phyloP scores from a whole-genome alignment of 2,888 invertebrate species.

The Glyphotaelius pellucidus region DNA sequence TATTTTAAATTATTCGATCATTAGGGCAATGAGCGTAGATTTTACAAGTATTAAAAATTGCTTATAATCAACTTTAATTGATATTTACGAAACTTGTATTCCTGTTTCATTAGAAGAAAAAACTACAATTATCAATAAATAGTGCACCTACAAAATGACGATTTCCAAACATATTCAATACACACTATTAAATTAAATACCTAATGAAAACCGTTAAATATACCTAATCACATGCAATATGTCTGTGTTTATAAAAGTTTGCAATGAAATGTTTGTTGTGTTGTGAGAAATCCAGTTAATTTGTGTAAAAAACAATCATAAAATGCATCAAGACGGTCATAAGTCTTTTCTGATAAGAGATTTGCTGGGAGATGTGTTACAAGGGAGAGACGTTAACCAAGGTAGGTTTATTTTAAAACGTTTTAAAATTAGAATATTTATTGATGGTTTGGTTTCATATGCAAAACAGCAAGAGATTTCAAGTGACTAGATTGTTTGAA shows the following conservation, averaged over 20 bases:
- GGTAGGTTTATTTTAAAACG: neutral
- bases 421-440: too few species aligned
- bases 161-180: too few species aligned
- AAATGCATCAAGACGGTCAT: slow-evolving; percentile 79
- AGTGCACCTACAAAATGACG: too few species aligned
- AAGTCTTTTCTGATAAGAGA: slow-evolving; percentile 92
- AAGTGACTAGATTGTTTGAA: too few species aligned
- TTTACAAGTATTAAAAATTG: neutral
- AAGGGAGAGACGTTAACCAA: neutral
- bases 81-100: neutral
- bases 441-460: too few species aligned
- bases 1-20: neutral
- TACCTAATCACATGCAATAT: neutral
- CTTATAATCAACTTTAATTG: neutral
- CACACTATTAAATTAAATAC: neutral
- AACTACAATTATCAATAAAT: neutral
- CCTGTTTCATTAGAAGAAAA: neutral
- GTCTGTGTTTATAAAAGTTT: neutral
- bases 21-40: too few species aligned
- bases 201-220: neutral
- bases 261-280: neutral
- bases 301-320: neutral
- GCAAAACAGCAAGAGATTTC: too few species aligned
- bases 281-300: neutral
- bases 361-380: slow-evolving; percentile 86